Evolutionary conservation across 2,113 vertebrate species (phyloP).

Genomic region (Chauna torquata): DNA sequence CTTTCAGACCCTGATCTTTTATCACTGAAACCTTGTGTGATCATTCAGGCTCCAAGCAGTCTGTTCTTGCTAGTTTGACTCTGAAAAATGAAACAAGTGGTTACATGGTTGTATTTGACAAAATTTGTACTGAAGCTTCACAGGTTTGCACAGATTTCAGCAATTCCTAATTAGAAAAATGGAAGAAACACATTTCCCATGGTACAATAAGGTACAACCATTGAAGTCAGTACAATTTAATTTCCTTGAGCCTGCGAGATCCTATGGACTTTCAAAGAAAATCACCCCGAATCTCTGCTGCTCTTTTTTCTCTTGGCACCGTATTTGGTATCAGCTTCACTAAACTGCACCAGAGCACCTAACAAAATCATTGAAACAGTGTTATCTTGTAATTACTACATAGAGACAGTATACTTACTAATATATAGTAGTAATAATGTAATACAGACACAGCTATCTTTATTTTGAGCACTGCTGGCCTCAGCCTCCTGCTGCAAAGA

Average conservation of each 20-base stretch:
- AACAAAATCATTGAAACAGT: not conserved
- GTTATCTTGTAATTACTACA: not conserved
- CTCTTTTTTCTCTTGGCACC: not conserved
- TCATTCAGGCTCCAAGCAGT: slow-evolving; percentile 29
- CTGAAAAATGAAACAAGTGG: slow-evolving; percentile 23
- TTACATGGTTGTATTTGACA: not conserved
- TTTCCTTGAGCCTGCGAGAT: not conserved
- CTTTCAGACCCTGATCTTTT: slow-evolving; percentile 61
- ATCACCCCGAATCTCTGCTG: not conserved
- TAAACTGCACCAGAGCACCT: not conserved
- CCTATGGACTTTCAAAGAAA: not conserved
- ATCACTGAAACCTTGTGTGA: slow-evolving; percentile 54
- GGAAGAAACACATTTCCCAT: not conserved
- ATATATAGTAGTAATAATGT: not conserved
- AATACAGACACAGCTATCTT: not conserved
- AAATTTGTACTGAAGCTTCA: not conserved
- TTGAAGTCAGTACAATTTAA: not conserved
- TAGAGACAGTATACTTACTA: not conserved
- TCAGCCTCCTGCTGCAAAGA: not conserved
- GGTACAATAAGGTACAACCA: not conserved
- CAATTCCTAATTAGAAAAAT: slow-evolving; percentile 16
- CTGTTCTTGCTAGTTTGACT: slow-evolving; percentile 15
- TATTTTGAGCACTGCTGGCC: not conserved
- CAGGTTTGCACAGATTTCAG: slow-evolving; percentile 4
- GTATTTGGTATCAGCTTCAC: not conserved